Conservation (phyloP, 2,888 invertebrate genomes). For the Tupiocoris notatus region DNA sequence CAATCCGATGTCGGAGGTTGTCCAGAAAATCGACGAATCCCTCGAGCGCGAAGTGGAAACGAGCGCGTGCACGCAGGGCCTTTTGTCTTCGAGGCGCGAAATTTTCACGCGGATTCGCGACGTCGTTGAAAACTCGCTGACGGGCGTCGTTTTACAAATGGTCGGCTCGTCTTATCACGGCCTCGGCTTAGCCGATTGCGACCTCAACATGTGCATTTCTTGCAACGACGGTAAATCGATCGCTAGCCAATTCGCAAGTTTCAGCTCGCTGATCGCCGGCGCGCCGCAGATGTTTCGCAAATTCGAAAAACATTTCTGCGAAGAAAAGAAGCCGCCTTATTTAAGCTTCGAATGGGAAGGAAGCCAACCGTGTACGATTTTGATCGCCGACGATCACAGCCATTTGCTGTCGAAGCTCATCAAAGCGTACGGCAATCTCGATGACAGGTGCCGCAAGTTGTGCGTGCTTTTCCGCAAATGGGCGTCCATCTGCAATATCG, state of each 20-base stretch:
- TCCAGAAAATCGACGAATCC: conserved; percentile 14
- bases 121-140: not conserved
- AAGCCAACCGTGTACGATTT: not conserved
- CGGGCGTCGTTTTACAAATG: conserved; percentile 1
- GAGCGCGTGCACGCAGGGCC: not conserved
- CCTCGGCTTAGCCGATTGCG: conserved; percentile 18
- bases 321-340: conserved; percentile 24
- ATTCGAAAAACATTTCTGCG: conserved; percentile 16
- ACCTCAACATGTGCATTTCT: conserved; percentile 16
- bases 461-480: conserved; percentile 39
- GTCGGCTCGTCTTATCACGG: conserved; percentile 29
- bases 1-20: not conserved
- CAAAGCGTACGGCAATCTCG: conserved; percentile 15
- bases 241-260: not conserved
- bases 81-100: not conserved
- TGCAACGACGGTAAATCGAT: not conserved
- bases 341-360: conserved; percentile 17
- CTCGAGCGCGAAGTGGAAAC: not conserved
- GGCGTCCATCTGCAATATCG: conserved; percentile 55
- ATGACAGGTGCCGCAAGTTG: conserved; percentile 10
- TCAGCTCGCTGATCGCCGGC: not conserved
- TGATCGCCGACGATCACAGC: conserved; percentile 15
- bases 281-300: not conserved
- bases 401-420: conserved; percentile 16
- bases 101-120: not conserved